phyloP scores from a whole-genome alignment of 2,888 invertebrate genomes.

The Ametastegia equiseti region DNA sequence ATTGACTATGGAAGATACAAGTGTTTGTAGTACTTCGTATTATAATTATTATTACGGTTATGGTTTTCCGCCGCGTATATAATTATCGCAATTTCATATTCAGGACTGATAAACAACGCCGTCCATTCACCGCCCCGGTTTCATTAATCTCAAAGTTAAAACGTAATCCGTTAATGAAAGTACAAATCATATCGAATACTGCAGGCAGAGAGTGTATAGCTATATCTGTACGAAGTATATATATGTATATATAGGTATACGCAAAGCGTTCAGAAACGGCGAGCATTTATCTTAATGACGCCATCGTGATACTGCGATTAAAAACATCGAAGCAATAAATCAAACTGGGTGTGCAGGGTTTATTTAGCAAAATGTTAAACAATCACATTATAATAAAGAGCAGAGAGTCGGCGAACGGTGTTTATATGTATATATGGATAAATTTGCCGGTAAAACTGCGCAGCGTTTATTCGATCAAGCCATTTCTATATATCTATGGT shows the following conservation, averaged over 20 bases:
- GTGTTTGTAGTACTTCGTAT: background rate
- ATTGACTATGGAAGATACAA: background rate
- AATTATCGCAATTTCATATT: slow-evolving; percentile 39
- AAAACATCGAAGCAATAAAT: slow-evolving; percentile 44
- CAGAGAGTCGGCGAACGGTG: slow-evolving; percentile 54
- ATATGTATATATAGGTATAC: background rate
- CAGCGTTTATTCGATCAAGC: slow-evolving; percentile 47
- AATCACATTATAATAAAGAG: slow-evolving; percentile 65
- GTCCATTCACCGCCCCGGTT: slow-evolving; percentile 29
- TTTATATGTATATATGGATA: too few species aligned
- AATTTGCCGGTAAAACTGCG: slow-evolving; percentile 50
- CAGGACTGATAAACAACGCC: slow-evolving; percentile 44
- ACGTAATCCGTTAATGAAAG: slow-evolving; percentile 51
- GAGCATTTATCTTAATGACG: slow-evolving; percentile 58
- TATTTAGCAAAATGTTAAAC: slow-evolving; percentile 61
- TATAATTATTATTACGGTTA: slow-evolving; percentile 31
- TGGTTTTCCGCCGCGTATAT: slow-evolving; percentile 27
- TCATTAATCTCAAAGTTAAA: slow-evolving; percentile 49
- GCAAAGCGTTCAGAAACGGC: slow-evolving; percentile 4
- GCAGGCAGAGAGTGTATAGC: background rate
- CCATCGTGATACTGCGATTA: slow-evolving; percentile 55
- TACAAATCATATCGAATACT: slow-evolving; percentile 49
- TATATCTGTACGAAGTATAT: background rate
- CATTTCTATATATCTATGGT: background rate
- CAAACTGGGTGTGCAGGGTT: slow-evolving; percentile 16